Evolutionary conservation across 2,797 vertebrate species (phyloP), one percentile per base, ranked within the genome.

Genomic region (Spinus olivaceus): DNA sequence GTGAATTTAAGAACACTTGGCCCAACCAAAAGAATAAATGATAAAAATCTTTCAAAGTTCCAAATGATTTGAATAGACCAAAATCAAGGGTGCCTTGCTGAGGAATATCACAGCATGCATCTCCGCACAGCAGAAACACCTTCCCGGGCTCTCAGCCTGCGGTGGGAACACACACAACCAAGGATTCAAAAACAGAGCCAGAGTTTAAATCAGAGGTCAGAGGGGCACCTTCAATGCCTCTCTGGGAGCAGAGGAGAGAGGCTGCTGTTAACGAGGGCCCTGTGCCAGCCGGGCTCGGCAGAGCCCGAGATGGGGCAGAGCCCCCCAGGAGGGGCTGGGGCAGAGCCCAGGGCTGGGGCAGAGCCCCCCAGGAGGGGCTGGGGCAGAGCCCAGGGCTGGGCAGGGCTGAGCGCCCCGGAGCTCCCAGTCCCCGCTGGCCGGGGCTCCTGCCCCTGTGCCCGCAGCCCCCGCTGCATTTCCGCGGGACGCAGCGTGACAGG

Each of bases 401-500:
- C 54, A 56, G 56, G 5, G 56, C 33, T 18, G 56, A 37, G 33
- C 15, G 5, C 33, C 56, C 33, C 33, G 15, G 24, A 4, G 10
- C 56, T 23, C 14, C 14, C 9, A 25, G 6, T 25, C 49, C 16
- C 33, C 17, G 37, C 56, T 3, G 56, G 16, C 50, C 16, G 50
- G 17, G 16, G 50, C 16, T 28, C 28, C 27, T 8, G 57, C 57
- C 25, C 25, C 35, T 8, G 35, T 14, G 9, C 6, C 32, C 53
- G 21, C 53, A 5, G 54, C 14, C 57, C 57, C 25, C 35, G 12
- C 35, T 18, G 57, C 35, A 37, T 16, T 84, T 86, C 96, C 53
- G 3, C 64, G 72, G 63, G 35, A 57, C 81, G 50, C 69, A 28
- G 81, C 71, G 57, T 67, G 97, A 97, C 81, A 90, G 95, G 88